Conservation (phyloP, 2,797 vertebrate species). For the Rhynchonycteris naso region DNA sequence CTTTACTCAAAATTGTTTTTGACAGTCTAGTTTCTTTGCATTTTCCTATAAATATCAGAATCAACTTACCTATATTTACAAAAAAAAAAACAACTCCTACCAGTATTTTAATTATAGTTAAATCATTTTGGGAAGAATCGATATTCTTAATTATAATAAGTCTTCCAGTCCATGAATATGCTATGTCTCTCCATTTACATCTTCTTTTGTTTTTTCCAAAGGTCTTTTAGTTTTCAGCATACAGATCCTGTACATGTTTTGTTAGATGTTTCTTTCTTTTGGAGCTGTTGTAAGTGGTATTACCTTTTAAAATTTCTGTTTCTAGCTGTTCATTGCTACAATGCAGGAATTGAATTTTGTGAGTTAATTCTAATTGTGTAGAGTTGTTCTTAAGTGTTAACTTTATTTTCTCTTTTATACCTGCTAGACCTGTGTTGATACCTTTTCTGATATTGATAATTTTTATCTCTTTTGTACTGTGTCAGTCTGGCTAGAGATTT, state of each 20-base stretch:
- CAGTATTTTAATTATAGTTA: slow-evolving; percentile 3
- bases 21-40: background rate
- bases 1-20: background rate
- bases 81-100: background rate
- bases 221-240: background rate
- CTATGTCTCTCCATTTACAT: background rate
- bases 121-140: background rate
- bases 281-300: background rate
- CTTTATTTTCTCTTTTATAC: background rate
- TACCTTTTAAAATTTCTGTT: background rate
- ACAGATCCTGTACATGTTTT: background rate
- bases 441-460: background rate
- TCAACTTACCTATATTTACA: background rate
- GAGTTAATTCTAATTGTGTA: background rate
- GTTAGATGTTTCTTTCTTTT: background rate
- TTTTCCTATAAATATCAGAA: background rate
- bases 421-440: background rate
- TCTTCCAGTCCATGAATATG: background rate
- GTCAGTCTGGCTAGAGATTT: background rate
- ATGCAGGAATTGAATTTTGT: background rate
- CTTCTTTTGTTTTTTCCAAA: slow-evolving; percentile 25
- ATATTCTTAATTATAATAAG: background rate
- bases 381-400: background rate
- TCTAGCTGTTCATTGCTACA: background rate
- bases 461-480: background rate